Evolutionary conservation across 2,113 vertebrate species (phyloP).

Genomic region (Rhipidura dahli): DNA sequence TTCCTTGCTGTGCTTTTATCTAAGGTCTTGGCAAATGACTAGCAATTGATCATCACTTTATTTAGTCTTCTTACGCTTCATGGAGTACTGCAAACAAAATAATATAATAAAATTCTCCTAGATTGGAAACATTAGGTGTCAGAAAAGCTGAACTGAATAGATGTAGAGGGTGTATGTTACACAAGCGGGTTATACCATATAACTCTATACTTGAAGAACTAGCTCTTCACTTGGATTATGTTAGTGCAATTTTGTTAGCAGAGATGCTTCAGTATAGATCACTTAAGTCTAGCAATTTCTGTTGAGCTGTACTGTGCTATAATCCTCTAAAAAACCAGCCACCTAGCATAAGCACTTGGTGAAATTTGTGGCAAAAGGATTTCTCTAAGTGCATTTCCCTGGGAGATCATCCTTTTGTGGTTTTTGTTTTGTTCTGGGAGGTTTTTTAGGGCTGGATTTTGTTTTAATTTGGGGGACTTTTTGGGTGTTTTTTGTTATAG

Average conservation of each 20-base stretch:
- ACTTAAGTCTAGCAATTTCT: background rate
- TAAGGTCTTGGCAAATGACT: background rate
- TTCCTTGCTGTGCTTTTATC: background rate
- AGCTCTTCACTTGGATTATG: background rate
- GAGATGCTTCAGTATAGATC: background rate
- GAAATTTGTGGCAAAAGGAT: conserved; percentile 15
- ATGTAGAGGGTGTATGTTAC: background rate
- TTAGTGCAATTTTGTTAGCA: background rate
- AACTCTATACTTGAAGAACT: background rate
- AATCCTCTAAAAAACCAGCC: background rate
- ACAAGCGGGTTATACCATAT: background rate
- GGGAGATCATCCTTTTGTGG: background rate
- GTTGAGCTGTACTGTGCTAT: background rate
- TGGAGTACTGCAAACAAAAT: background rate
- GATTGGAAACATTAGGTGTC: background rate
- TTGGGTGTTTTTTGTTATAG: background rate
- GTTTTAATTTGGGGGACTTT: background rate
- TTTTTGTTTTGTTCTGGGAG: background rate
- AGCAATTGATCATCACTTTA: background rate
- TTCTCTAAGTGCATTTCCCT: background rate
- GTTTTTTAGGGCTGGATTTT: background rate
- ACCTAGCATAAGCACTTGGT: background rate
- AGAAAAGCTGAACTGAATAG: background rate
- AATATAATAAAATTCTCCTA: background rate
- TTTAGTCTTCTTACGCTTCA: background rate